A percentile compares a stretch with the other conserved stretches of the same genome.
Conservation (phyloP, 2,888 invertebrate species). For the Alentia gelatinosa region DNA sequence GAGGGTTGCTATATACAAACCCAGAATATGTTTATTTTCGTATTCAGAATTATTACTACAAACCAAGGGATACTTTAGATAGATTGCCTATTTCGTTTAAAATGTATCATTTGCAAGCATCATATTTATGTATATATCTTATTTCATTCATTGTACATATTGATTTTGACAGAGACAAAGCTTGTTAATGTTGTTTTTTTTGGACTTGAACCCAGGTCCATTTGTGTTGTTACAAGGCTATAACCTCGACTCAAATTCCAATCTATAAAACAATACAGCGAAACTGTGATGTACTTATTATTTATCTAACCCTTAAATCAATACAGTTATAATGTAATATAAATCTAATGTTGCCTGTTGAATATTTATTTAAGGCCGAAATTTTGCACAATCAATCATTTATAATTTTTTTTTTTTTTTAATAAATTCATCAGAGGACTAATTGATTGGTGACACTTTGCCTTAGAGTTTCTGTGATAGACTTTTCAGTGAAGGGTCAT, state of each 20-base stretch:
- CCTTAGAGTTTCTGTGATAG: background rate
- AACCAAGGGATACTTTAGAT: background rate
- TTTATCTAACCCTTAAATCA: background rate
- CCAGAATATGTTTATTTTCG: background rate
- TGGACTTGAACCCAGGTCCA: background rate
- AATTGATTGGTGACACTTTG: background rate
- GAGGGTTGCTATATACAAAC: background rate
- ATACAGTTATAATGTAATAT: background rate
- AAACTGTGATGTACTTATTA: background rate
- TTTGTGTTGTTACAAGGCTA: no score
- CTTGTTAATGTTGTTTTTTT: background rate
- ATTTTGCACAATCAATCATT: background rate
- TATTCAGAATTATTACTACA: no score
- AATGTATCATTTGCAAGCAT: background rate
- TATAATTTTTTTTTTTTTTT: background rate
- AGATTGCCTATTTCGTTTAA: background rate
- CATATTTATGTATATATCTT: background rate
- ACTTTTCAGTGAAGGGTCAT: background rate
- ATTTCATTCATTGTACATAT: background rate
- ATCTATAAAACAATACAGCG: background rate
- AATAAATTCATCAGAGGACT: background rate
- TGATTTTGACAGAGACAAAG: background rate
- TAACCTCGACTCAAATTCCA: background rate
- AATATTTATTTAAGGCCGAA: background rate
- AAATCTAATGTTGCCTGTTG: background rate